Evolutionary conservation across 1,140 invertebrate genomes (phyloP).

Genomic region (Aporrectodea caliginosa): DNA sequence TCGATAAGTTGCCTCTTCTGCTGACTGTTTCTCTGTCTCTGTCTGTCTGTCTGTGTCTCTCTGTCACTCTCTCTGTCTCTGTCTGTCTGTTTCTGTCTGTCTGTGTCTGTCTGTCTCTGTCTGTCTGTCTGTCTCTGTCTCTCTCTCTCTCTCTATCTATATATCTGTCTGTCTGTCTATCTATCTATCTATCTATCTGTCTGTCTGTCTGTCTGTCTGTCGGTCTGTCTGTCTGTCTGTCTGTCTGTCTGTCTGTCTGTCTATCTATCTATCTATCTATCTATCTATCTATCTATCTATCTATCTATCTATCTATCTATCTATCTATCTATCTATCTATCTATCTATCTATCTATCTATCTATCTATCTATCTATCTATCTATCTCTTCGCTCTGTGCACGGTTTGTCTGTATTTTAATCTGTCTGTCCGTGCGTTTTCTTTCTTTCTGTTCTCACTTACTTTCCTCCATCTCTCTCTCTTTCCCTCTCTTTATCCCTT

Average conservation of each 20-base stretch:
- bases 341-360: neutral
- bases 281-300: too few relatives aligned
- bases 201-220: neutral
- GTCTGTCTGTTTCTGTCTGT: neutral
- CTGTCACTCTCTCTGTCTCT: neutral
- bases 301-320: too few relatives aligned
- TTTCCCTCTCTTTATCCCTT: too few relatives aligned
- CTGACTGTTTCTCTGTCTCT: neutral
- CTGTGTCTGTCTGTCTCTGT: neutral
- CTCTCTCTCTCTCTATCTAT: neutral
- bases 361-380: slow-evolving; percentile 41
- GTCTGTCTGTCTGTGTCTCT: neutral
- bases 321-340: too few relatives aligned
- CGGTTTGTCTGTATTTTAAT: too few relatives aligned
- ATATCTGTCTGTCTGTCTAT: neutral
- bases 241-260: slow-evolving; percentile 36
- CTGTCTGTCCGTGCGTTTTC: too few relatives aligned
- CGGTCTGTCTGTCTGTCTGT: slow-evolving; percentile 19
- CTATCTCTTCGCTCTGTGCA: slow-evolving; percentile 41
- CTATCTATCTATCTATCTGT: neutral
- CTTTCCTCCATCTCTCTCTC: too few relatives aligned
- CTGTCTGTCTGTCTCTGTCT: neutral
- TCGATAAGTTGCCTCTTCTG: neutral
- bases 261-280: slow-evolving; percentile 39
- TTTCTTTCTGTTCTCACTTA: too few relatives aligned